Evolutionary conservation across 2,797 vertebrate species (phyloP), one percentile per base, ranked within the genome.

Genomic region (Bryconaethiops microstoma): DNA sequence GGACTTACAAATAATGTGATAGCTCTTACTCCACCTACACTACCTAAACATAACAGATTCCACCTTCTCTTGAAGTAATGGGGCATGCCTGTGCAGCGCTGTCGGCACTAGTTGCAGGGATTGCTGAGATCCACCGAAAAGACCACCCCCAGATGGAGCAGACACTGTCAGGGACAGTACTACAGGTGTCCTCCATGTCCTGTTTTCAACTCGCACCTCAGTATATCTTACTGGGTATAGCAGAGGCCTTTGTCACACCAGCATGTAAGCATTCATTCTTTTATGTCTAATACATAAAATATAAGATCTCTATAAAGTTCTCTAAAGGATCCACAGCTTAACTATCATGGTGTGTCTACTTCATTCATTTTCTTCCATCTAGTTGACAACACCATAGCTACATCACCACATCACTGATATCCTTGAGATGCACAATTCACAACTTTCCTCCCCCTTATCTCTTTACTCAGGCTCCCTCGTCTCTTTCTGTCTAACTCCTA

Each of bases 181-280:
- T 96, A 63, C 89, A 93, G 1, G 94, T 96, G 70, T 99, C 97
- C 2, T 96, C 97, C 81, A 97, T 97, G 97, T 90, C 95, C 1
- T 97, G 95, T 78, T 92, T 96, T 89, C 94, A 95, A 68, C 89
- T 98, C 81, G 91, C 92, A 2, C 96, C 96, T 83, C 97, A 97
- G 83, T 98, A 99, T 57, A 69, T 97, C 85, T 90, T 99, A 14
- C 95, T 99, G 0, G 97, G 97, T 75, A 86, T 98, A 17, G 97
- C 97, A 1, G 98, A 99, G 91, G 95, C 95, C 39, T 91, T 98
- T 63, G 96, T 97, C 77, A 96, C 92, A 21, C 96, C 97, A 23
- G 94, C 95, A 7, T 95, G 97, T 99, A 88, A 95, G 97, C 93
- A 84, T 82, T 77, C 6, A 35, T 62, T 55, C 21, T 67, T 25